Evolutionary conservation across 2,797 vertebrate genomes (phyloP).

Genomic region (Sebastes hopkinsi): DNA sequence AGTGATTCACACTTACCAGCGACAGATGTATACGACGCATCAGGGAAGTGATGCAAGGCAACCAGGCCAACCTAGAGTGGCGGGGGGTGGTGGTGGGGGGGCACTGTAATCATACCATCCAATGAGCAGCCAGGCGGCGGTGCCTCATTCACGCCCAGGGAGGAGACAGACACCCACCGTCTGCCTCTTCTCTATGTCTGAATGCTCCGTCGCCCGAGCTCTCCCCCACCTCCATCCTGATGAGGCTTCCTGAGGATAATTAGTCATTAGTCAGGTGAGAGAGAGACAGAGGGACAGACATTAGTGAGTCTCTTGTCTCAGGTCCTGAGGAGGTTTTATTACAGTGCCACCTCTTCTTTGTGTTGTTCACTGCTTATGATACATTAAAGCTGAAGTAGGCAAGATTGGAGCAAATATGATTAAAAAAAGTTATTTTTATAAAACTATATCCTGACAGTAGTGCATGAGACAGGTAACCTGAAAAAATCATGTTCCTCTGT

Average conservation of each 20-base stretch:
- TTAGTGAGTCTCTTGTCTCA: not conserved
- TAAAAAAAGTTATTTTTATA: too few relatives aligned
- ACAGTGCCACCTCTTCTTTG: not conserved
- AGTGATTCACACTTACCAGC: not conserved
- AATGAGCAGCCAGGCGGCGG: slow-evolving; percentile 36
- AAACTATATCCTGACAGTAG: too few relatives aligned
- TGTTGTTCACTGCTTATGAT: not conserved
- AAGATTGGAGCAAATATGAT: too few relatives aligned
- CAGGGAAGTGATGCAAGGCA: slow-evolving; percentile 42
- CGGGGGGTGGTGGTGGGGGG: too few relatives aligned
- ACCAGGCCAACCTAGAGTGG: slow-evolving; percentile 23
- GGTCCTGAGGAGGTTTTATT: slow-evolving; percentile 3
- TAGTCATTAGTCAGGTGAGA: slow-evolving; percentile 54
- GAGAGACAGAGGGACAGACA: slow-evolving; percentile 14
- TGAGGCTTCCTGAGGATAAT: slow-evolving; percentile 56
- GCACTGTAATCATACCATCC: slow-evolving; percentile 31
- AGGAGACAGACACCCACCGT: slow-evolving; percentile 65
- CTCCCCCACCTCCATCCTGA: slow-evolving; percentile 26
- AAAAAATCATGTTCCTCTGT: too few relatives aligned
- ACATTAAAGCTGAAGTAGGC: not conserved
- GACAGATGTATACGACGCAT: slow-evolving; percentile 35
- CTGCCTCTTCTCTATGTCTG: slow-evolving; percentile 65
- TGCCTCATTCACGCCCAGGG: slow-evolving; percentile 33
- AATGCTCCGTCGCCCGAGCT: slow-evolving; percentile 50
- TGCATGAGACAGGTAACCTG: too few relatives aligned